phyloP scores from a whole-genome alignment of 2,113 vertebrate genomes.

The Tapirus terrestris region DNA sequence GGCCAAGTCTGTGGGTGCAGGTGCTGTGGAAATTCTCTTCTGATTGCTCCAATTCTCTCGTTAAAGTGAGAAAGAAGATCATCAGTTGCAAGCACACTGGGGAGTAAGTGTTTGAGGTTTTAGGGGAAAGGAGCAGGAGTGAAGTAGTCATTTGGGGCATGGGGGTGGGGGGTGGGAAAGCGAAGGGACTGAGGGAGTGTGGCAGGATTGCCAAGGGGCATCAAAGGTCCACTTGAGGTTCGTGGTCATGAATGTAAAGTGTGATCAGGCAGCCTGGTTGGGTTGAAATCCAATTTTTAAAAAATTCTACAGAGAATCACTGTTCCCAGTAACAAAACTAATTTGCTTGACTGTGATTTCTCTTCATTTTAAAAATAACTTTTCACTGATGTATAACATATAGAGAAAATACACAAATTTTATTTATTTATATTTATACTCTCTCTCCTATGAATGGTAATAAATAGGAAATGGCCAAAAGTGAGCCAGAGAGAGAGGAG shows the following conservation, averaged over 20 bases:
- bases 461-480: background rate
- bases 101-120: background rate
- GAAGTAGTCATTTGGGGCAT: background rate
- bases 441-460: background rate
- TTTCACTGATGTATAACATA: background rate
- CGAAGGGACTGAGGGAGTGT: too few relatives aligned
- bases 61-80: background rate
- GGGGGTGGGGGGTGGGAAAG: background rate
- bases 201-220: too few relatives aligned
- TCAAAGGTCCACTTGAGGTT: too few relatives aligned
- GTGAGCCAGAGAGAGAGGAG: background rate
- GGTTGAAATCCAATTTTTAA: background rate
- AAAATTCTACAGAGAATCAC: background rate
- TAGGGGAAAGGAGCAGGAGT: background rate
- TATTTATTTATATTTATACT: background rate
- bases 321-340: background rate
- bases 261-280: background rate
- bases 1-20: background rate
- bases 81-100: background rate
- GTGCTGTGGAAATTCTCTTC: background rate
- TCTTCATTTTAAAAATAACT: background rate
- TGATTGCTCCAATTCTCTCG: background rate
- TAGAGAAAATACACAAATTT: background rate
- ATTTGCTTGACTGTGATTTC: background rate
- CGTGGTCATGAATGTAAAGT: background rate